Evolutionary conservation across 2,888 invertebrate species (phyloP), one percentile per base, ranked within the genome.

Genomic region (Deilephila elpenor): DNA sequence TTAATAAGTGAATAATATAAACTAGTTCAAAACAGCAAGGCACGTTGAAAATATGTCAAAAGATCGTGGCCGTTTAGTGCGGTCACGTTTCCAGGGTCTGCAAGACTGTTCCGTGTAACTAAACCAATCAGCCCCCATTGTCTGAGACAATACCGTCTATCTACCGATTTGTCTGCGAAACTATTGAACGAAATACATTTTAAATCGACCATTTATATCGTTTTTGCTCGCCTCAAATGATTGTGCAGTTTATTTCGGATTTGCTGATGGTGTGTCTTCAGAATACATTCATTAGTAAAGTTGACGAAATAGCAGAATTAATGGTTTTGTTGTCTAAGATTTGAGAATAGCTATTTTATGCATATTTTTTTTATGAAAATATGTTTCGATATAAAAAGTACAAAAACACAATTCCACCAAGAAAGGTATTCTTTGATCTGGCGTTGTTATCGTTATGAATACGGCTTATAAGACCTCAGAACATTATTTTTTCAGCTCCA

Each of bases 41-140:
- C 20, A 29, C 53, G 20, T 44, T 64, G 17, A 51, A 59, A 34
- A 71, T 32, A 19, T 53, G 53, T 56, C 29, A 6, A 53, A 8
- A 29, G 29, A 56, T n/a, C 19, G 34, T n/a, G 44, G 25, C 44
- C 56, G 56, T 56, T 71, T 34, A 91, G 86, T 88, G 83, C 82
- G 80, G 86, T 91, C 92, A 92, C 92, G 91, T 92, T 84, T 83
- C 78, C 83, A 76, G 85, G 86, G 87, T 86, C 89, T 87, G 89
- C 89, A 86, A 88, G 89, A 89, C 87, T 83, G 86, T 88, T 90
- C 86, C 83, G 85, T 90, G 85, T 91, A 92, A 92, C 92, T 91
- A 92, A 93, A 91, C 91, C 91, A 93, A 93, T 93, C 93, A 93
- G 78, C 78, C 78, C 77, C 84, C 85, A 93, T 93, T 93, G 93